Evolutionary conservation across 2,113 vertebrate species (phyloP), one percentile per base, ranked within the genome.

Genomic region (Athene noctua): DNA sequence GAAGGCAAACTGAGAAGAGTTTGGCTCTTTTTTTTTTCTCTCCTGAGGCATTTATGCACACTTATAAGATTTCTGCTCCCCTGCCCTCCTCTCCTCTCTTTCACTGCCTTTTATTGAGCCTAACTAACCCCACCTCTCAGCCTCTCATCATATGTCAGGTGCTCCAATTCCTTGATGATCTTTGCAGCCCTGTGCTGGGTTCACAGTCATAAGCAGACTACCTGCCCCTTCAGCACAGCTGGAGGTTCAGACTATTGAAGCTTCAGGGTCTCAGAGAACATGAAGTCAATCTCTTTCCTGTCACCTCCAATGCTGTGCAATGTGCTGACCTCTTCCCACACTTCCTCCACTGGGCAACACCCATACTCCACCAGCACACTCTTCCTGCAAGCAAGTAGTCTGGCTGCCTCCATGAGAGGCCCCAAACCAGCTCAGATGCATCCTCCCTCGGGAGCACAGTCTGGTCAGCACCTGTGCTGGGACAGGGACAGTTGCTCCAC

Each of bases 261-360:
- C 52, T 42, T 55, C 59, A 74, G 36, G 10, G 15, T 29, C 20
- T 68, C 0, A 0, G 58, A 46, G 78, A 52, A 74, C 22, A 27
- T 36, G 2, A 72, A 72, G 38, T 32, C 15, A 46, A 5, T 80
- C 27, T 23, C 4, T 54, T 46, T 29, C 40, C 57, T 51, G 19
- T 13, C 9, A 2, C 8, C 26, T 49, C 16, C 3, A 1, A 19
- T 42, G 42, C 44, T 0, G 0, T n/a, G 44, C 19, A 8, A 29
- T 15, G 40, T 66, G 49, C n/a, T 80, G 67, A 20, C 14, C 21
- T 22, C 25, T 20, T 88, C 27, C 42, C 32, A 20, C 8, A 0
- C 22, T 71, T 42, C 36, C 32, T 46, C 89, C 11, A 2, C 25
- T 15, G 62, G 57, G 66, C 55, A 36, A 30, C 3, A 5, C 10